Percentiles rank a stretch among this genome's conserved stretches.
Evolutionary conservation across 2,797 vertebrate genomes (phyloP).

Genomic region (Poeciliopsis turneri): DNA sequence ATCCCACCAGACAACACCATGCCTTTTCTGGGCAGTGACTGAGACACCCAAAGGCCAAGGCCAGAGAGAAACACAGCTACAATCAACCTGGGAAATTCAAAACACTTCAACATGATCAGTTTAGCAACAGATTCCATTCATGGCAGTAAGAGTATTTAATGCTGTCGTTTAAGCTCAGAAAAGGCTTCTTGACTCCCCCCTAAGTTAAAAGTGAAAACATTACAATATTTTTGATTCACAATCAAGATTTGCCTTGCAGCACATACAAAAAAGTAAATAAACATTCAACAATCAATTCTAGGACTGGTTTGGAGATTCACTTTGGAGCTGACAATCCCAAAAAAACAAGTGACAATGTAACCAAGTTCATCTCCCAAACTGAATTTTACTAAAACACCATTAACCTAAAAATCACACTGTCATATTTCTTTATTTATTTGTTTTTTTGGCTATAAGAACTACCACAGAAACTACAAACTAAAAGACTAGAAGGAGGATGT

Average conservation of each 20-base stretch:
- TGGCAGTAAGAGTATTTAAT: slow-evolving; percentile 76
- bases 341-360: slow-evolving; percentile 71
- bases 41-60: slow-evolving; percentile 92
- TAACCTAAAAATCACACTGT: no score
- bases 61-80: slow-evolving; percentile 91
- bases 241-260: slow-evolving; percentile 92
- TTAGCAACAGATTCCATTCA: slow-evolving; percentile 88
- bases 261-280: slow-evolving; percentile 85
- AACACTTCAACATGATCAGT: slow-evolving; percentile 91
- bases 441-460: slow-evolving; percentile 53
- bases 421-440: slow-evolving; percentile 5
- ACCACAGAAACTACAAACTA: slow-evolving; percentile 64
- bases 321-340: slow-evolving; percentile 75
- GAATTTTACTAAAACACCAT: slow-evolving; percentile 40
- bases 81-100: slow-evolving; percentile 90
- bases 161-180: slow-evolving; percentile 88
- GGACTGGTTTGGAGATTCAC: slow-evolving; percentile 75
- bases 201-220: slow-evolving; percentile 85
- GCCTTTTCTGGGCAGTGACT: slow-evolving; percentile 92
- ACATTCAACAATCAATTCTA: slow-evolving; percentile 75
- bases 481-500: slow-evolving; percentile 55
- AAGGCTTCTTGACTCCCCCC: slow-evolving; percentile 73
- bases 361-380: slow-evolving; percentile 71
- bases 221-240: slow-evolving; percentile 84
- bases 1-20: slow-evolving; percentile 93